Conservation (phyloP, 2,113 vertebrate species). For the Acrocephalus arundinaceus region DNA sequence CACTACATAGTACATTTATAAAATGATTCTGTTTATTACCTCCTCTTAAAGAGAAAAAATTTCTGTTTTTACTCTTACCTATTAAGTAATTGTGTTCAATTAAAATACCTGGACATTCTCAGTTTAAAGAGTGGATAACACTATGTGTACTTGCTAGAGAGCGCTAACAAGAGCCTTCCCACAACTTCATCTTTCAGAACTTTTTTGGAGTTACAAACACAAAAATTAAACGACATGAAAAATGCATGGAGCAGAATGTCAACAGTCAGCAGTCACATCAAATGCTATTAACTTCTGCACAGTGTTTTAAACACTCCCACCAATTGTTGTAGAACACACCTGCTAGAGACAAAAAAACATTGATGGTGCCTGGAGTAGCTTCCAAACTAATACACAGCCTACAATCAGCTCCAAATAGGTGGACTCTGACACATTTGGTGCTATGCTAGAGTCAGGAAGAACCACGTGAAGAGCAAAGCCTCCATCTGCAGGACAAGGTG, state of each 20-base stretch:
- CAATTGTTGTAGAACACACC: not conserved
- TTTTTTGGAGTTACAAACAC: not conserved
- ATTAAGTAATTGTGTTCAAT: not conserved
- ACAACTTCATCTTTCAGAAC: not conserved
- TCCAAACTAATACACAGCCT: not conserved
- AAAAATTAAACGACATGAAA: not conserved
- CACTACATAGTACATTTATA: not conserved
- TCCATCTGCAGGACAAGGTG: not conserved
- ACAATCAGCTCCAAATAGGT: not conserved
- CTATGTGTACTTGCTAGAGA: not conserved
- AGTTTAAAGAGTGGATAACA: not conserved
- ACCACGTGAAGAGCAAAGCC: not conserved
- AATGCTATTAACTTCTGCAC: not conserved
- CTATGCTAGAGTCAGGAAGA: not conserved
- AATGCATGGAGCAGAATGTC: rapidly evolving
- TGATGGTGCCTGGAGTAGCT: not conserved
- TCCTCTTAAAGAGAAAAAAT: not conserved
- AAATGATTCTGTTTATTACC: not conserved
- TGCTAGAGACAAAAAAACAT: not conserved
- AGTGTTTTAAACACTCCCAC: not conserved
- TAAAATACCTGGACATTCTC: not conserved
- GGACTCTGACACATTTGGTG: not conserved
- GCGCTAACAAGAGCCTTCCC: not conserved
- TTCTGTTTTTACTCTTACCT: not conserved
- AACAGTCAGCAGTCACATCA: not conserved